Conservation (phyloP, 1,140 invertebrate genomes). For the Pectinophora gossypiella region DNA sequence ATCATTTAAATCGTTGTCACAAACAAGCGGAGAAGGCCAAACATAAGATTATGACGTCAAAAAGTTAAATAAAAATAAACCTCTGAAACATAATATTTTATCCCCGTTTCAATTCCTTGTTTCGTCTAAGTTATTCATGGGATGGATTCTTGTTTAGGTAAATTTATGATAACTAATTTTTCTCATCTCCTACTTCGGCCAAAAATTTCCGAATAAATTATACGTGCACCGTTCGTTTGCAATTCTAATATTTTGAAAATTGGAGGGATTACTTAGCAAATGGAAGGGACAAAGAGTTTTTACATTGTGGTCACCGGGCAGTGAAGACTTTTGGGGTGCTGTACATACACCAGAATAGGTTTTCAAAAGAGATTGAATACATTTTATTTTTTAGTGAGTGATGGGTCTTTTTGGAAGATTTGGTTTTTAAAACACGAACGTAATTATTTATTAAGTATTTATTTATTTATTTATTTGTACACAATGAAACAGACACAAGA, state of each 20-base stretch:
- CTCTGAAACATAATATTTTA: constrained; percentile 11
- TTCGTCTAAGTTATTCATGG: constrained; percentile 18
- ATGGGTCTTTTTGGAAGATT: too few relatives aligned
- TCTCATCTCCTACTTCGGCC: constrained; percentile 9
- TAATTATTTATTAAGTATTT: too few relatives aligned
- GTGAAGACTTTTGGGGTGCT: background rate
- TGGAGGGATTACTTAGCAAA: background rate
- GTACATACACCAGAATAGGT: too few relatives aligned
- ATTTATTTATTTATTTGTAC: too few relatives aligned
- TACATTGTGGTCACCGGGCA: background rate
- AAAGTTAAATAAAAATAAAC: background rate
- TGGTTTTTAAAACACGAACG: too few relatives aligned
- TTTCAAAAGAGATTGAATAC: too few relatives aligned
- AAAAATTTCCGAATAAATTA: constrained; percentile 9
- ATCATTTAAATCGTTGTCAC: too few relatives aligned
- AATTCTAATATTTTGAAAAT: background rate
- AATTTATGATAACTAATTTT: constrained; percentile 29
- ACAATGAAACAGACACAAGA: too few relatives aligned
- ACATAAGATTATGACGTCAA: background rate
- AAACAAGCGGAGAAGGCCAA: too few relatives aligned
- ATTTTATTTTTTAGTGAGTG: too few relatives aligned
- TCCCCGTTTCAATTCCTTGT: constrained; percentile 16
- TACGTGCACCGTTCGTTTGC: background rate
- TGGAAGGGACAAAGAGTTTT: background rate
- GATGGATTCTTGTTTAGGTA: constrained; percentile 17